These are phyloP conservation scores for Bursaphelenchus mucronatus DNA, from an alignment of 1,140 invertebrate genomes.

Conservation along the genomic window DNA sequence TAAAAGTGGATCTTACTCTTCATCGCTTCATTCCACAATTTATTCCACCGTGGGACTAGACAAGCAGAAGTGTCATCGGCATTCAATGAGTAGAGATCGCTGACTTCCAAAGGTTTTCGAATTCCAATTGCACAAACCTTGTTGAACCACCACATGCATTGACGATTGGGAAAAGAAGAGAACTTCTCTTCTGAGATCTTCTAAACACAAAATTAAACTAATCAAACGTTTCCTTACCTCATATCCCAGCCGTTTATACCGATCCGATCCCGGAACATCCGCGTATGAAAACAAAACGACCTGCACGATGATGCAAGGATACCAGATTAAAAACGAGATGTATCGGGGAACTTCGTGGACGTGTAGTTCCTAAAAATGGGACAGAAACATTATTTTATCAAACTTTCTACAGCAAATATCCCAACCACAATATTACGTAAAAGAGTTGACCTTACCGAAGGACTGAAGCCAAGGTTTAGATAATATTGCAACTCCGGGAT, in stretches of 20 bases:
- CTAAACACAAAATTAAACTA: conserved; percentile 11
- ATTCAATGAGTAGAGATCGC: conserved; percentile 50
- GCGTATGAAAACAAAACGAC: conserved; percentile 46
- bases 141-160: conserved; percentile 57
- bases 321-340: conserved; percentile 46
- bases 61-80: conserved; percentile 33
- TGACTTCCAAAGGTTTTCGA: conserved; percentile 43
- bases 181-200: conserved; percentile 46
- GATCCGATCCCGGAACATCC: conserved; percentile 29
- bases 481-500: conserved; percentile 50
- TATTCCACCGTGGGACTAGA: conserved; percentile 50
- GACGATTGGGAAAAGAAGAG: conserved; percentile 49
- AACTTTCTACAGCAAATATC: too few species aligned
- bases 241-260: conserved; percentile 18
- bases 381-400: neutral
- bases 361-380: conserved; percentile 34
- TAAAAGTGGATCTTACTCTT: conserved; percentile 32
- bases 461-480: conserved; percentile 26
- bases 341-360: conserved; percentile 34
- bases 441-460: conserved; percentile 6
- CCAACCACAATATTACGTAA: neutral
- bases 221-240: conserved; percentile 25
- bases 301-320: conserved; percentile 34
- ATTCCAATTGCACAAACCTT: conserved; percentile 36
- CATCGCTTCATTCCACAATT: conserved; percentile 46